These are phyloP conservation scores for Hiodon alosoides DNA, from an alignment of 2,113 vertebrate species.

Conservation along the genomic window DNA sequence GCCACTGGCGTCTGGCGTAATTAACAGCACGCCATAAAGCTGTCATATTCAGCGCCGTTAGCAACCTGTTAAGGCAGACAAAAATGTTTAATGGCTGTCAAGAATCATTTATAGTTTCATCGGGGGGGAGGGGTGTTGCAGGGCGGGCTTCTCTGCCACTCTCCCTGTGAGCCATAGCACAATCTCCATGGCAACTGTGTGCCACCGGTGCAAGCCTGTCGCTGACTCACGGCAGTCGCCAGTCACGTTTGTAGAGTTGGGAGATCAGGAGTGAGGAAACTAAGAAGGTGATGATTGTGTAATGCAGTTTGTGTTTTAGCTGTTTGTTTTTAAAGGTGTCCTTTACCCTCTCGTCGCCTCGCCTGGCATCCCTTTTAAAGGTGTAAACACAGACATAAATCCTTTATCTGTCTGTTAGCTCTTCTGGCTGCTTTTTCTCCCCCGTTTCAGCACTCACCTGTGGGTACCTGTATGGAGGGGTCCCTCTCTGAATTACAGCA, in stretches of 20 bases:
- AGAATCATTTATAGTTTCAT: conserved; percentile 44
- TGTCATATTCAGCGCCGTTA: conserved; percentile 31
- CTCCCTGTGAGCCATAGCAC: conserved; percentile 43
- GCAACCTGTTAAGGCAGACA: conserved; percentile 38
- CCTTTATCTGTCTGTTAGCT: background rate
- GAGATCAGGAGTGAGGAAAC: no score
- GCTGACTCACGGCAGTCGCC: conserved; percentile 20
- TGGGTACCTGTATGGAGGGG: background rate
- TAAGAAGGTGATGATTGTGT: no score
- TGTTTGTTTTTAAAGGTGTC: background rate
- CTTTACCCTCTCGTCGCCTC: conserved; percentile 19
- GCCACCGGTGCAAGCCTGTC: conserved; percentile 45
- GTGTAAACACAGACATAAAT: conserved; percentile 10
- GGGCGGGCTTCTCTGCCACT: conserved; percentile 42
- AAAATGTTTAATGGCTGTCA: conserved; percentile 34
- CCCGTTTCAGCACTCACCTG: background rate
- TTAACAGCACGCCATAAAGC: conserved; percentile 35
- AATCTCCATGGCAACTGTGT: conserved; percentile 45
- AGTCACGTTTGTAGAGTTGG: no score
- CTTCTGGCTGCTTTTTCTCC: background rate
- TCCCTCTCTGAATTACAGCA: background rate
- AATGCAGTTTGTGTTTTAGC: background rate
- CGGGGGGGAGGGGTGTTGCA: conserved; percentile 15
- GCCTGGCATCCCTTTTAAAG: conserved; percentile 10
- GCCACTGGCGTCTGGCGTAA: background rate